Evolutionary conservation across 2,113 vertebrate genomes (phyloP).

Genomic region (Gobius niger): DNA sequence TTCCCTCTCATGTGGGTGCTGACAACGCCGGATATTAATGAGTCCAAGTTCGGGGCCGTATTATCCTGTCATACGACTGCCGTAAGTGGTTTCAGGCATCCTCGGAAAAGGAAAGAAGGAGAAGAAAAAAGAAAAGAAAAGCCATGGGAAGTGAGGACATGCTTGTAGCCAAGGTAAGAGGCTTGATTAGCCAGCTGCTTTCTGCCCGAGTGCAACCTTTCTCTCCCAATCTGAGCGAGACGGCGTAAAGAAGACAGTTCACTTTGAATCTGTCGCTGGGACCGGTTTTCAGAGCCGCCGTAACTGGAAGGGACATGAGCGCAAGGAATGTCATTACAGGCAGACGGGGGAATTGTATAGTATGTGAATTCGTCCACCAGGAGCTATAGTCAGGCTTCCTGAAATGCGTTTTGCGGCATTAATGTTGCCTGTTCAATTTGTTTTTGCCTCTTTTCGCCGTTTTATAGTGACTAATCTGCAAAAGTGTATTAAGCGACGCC

Average conservation of each 20-base stretch:
- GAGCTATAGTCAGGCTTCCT: slow-evolving; percentile 12
- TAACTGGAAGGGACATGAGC: slow-evolving; percentile 44
- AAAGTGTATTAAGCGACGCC: slow-evolving; percentile 1
- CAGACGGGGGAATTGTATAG: not conserved
- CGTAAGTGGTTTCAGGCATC: slow-evolving; percentile 49
- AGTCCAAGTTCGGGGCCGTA: slow-evolving; percentile 40
- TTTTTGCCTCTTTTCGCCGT: not conserved
- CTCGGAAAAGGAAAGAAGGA: not conserved
- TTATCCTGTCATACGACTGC: slow-evolving; percentile 56
- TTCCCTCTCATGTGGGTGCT: slow-evolving; percentile 33
- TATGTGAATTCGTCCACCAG: slow-evolving; percentile 25
- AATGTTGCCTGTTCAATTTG: not conserved
- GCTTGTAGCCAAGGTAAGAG: slow-evolving; percentile 20
- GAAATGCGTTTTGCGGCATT: not conserved
- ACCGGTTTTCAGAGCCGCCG: slow-evolving; percentile 27
- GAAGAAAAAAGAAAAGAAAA: not conserved
- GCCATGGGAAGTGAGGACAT: slow-evolving; percentile 33
- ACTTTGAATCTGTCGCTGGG: slow-evolving; percentile 30
- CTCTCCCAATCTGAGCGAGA: slow-evolving; percentile 24
- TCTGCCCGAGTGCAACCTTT: slow-evolving; percentile 28
- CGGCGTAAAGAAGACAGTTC: slow-evolving; percentile 12
- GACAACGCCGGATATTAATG: slow-evolving; percentile 54
- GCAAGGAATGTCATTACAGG: slow-evolving; percentile 20
- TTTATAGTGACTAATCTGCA: slow-evolving; percentile 6
- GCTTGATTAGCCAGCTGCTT: slow-evolving; percentile 48